Percentiles rank a stretch among this genome's conserved stretches.
phyloP scores from a whole-genome alignment of 2,888 invertebrate species.

The Lithodes maja region DNA sequence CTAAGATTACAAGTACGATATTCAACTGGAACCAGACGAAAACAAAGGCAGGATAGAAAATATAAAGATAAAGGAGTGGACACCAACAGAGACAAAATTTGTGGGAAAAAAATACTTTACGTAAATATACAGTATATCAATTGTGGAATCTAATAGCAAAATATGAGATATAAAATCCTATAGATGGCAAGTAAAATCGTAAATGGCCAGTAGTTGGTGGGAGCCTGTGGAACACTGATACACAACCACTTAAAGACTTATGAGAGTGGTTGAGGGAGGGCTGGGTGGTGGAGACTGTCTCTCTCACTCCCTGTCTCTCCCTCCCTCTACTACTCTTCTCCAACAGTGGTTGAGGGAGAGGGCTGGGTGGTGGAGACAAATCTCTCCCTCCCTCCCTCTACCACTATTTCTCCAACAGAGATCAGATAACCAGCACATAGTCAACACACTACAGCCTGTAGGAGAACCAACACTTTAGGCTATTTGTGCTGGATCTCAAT shows the following conservation, averaged over 20 bases:
- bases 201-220: conserved; percentile 34
- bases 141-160: too few relatives aligned
- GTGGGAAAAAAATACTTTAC: too few relatives aligned
- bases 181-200: too few relatives aligned
- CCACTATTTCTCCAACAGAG: conserved; percentile 57
- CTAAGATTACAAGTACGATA: too few relatives aligned
- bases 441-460: conserved; percentile 61
- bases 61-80: too few relatives aligned
- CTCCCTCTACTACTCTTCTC: conserved; percentile 56
- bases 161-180: too few relatives aligned
- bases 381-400: conserved; percentile 54
- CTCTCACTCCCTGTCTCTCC: conserved; percentile 31
- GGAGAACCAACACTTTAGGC: conserved; percentile 40
- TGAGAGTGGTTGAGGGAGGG: conserved; percentile 59
- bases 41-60: too few relatives aligned
- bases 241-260: conserved; percentile 57
- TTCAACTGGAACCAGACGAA: too few relatives aligned
- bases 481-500: conserved; percentile 44
- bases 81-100: too few relatives aligned
- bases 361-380: conserved; percentile 29
- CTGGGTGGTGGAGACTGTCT: conserved; percentile 10
- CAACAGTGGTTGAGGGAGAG: conserved; percentile 55
- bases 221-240: conserved; percentile 32
- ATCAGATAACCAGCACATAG: conserved; percentile 63
- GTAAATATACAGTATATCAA: too few relatives aligned